Evolutionary conservation across 2,113 vertebrate genomes (phyloP).

Genomic region (Dipodomys ordii): DNA sequence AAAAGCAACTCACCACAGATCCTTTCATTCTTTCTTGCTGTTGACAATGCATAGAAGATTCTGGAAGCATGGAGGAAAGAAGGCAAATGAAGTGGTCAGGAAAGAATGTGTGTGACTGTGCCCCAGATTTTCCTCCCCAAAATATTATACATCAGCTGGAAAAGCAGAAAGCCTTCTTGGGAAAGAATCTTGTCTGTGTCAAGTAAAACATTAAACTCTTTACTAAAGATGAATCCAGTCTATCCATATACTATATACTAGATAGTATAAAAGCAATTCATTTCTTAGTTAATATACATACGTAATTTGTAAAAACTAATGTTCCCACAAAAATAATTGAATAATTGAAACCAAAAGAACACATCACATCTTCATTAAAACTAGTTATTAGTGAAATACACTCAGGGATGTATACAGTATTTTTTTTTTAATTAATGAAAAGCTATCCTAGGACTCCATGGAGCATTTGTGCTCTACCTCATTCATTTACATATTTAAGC

Average conservation of each 20-base stretch:
- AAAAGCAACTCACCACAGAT: conserved; percentile 27
- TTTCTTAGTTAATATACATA: not conserved
- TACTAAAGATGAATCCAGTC: not conserved
- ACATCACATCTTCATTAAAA: not conserved
- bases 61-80: not conserved
- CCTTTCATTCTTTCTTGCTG: not conserved
- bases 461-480: not conserved
- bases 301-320: not conserved
- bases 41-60: not conserved
- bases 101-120: not conserved
- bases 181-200: not conserved
- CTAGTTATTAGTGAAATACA: not conserved
- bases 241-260: no score
- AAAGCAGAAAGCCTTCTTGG: not conserved
- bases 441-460: no score
- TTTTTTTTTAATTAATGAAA: not conserved
- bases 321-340: not conserved
- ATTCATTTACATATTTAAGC: not conserved
- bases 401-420: not conserved
- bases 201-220: not conserved
- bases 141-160: not conserved
- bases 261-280: no score
- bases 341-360: not conserved
- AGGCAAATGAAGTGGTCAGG: not conserved
- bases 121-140: not conserved